Evolutionary conservation across 2,888 invertebrate genomes (phyloP).

Genomic region (Tanytarsus gracilentus): DNA sequence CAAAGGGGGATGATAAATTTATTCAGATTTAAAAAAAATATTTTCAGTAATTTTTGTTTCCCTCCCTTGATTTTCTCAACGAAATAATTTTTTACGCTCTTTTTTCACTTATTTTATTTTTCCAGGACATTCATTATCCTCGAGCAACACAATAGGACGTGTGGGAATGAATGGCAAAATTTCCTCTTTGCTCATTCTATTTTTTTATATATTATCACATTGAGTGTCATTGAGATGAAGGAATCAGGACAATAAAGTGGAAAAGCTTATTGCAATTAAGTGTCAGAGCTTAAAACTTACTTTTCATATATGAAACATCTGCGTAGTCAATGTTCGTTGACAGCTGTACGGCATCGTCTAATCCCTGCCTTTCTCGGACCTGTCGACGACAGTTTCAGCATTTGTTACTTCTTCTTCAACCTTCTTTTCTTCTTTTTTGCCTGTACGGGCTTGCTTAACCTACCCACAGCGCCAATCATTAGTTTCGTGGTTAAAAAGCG

Average conservation of each 20-base stretch:
- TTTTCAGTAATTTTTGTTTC: too few relatives aligned
- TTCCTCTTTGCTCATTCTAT: background rate
- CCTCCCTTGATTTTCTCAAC: too few relatives aligned
- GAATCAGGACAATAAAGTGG: background rate
- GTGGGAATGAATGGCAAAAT: too few relatives aligned
- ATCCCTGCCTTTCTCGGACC: slow-evolving; percentile 50
- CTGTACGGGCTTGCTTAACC: slow-evolving; percentile 23
- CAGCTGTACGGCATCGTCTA: slow-evolving; percentile 34
- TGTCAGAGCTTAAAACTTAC: slow-evolving; percentile 39
- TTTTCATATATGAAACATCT: slow-evolving; percentile 49
- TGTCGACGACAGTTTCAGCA: slow-evolving; percentile 45
- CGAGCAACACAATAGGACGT: too few relatives aligned
- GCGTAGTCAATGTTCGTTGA: slow-evolving; percentile 42
- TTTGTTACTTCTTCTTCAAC: slow-evolving; percentile 19
- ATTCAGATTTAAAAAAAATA: too few relatives aligned
- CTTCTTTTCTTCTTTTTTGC: slow-evolving; percentile 21
- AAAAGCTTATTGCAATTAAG: slow-evolving; percentile 1
- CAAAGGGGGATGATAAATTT: too few relatives aligned
- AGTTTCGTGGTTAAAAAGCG: background rate
- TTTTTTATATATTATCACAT: background rate
- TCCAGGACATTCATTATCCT: too few relatives aligned
- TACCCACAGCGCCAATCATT: background rate
- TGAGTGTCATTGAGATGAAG: background rate
- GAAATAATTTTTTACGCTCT: too few relatives aligned
- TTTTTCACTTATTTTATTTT: too few relatives aligned